A percentile compares a stretch with the other conserved stretches of the same genome.
Conservation (phyloP, 1,140 invertebrate species). For the Pseudomyrmex flavicornis region DNA sequence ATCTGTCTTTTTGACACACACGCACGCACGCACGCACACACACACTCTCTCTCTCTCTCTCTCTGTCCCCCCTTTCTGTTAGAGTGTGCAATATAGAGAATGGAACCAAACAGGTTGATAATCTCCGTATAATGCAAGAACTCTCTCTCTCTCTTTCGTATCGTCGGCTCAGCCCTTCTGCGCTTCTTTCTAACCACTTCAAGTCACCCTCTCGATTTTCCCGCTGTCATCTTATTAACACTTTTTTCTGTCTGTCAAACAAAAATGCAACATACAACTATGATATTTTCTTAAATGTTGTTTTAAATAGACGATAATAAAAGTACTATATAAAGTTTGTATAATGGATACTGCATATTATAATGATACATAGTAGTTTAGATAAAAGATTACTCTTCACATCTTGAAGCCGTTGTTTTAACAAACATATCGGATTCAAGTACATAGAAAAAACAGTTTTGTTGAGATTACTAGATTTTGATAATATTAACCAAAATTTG, state of each 20-base stretch:
- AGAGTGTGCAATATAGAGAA: constrained; percentile 62
- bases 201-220: constrained; percentile 72
- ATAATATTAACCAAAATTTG: too few relatives aligned
- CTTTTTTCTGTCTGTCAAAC: constrained; percentile 39
- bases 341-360: too few relatives aligned
- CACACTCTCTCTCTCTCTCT: constrained; percentile 16
- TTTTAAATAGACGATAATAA: not conserved
- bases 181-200: constrained; percentile 76
- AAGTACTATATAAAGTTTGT: too few relatives aligned
- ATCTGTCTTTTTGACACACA: not conserved
- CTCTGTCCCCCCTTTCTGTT: constrained; percentile 10
- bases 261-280: not conserved
- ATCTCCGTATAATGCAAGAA: constrained; percentile 85
- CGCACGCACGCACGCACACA: too few relatives aligned
- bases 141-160: constrained; percentile 66
- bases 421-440: constrained; percentile 27
- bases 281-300: not conserved
- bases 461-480: too few relatives aligned
- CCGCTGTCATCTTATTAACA: constrained; percentile 75
- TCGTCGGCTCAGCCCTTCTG: constrained; percentile 65
- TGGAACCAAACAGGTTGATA: constrained; percentile 84
- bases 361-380: too few relatives aligned
- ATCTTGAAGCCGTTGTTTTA: too few relatives aligned
- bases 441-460: not conserved
- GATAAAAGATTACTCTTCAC: too few relatives aligned